Percentiles rank a stretch among this genome's conserved stretches.
Evolutionary conservation across 1,140 invertebrate genomes (phyloP).

Genomic region (Araneus ventricosus): DNA sequence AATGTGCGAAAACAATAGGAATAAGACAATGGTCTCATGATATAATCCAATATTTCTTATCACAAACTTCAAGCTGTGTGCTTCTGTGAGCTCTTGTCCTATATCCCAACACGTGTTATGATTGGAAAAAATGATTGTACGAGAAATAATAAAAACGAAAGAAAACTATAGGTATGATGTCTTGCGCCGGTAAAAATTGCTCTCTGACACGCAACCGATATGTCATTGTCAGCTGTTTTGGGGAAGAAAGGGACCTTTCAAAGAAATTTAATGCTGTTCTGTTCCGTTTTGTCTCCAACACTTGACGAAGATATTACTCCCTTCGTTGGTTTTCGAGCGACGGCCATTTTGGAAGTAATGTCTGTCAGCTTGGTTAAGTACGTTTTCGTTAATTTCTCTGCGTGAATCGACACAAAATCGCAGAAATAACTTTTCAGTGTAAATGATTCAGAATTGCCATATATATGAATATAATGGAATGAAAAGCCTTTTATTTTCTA

Average conservation of each 20-base stretch:
- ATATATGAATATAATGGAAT: no score
- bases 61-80: background rate
- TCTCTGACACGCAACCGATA: slow-evolving; percentile 41
- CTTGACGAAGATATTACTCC: background rate
- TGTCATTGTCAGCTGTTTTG: slow-evolving; percentile 48
- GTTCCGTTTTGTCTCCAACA: background rate
- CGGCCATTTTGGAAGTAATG: no score
- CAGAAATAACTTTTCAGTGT: no score
- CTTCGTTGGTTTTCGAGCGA: no score
- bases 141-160: background rate
- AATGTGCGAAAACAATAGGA: background rate
- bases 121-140: background rate
- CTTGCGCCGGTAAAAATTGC: slow-evolving; percentile 31
- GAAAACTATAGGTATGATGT: slow-evolving; percentile 37
- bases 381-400: no score
- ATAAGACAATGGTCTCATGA: slow-evolving; percentile 11
- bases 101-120: background rate
- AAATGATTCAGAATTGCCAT: no score
- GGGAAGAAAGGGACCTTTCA: background rate
- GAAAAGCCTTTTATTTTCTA: no score
- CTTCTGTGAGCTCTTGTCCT: background rate
- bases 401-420: no score
- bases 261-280: background rate
- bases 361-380: no score
- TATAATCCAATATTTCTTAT: slow-evolving; percentile 37